Evolutionary conservation across 2,797 vertebrate species (phyloP), one percentile per base, ranked within the genome.

Genomic region (Cyprinodon diabolis): DNA sequence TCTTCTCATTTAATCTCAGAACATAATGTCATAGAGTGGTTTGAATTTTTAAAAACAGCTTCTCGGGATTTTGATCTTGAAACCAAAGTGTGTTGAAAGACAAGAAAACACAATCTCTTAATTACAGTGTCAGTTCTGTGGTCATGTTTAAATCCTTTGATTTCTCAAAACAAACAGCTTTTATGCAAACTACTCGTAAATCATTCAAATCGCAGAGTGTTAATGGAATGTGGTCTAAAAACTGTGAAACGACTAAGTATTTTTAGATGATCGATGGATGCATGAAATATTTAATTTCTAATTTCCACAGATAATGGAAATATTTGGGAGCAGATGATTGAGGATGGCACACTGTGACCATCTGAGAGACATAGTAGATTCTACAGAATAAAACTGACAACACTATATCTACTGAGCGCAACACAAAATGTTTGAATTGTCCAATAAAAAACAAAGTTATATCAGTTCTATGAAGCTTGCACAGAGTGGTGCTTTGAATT

Each of bases 261-360:
- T 93, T 92, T 90, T 87, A 90, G 90, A 94, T 93, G 93, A 94
- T 86, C 68, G 65, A 92, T 90, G 87, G 68, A 55, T 14, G 51
- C 65, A 87, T 93, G 71, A 93, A 94, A 91, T 92, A 94, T 95
- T 93, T 65, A 94, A 68, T 90, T 86, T 86, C 84, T 93, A 84
- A 94, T 93, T 89, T 92, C 86, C 91, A 86, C 85, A 83, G 84
- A 89, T 92, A 91, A 90, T 92, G 87, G 86, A 87, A 89, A 84
- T 77, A 86, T 90, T 89, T 90, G 66, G 85, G 23, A 68, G 68
- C 40, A 10, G 43, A 75, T 81, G 74, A 88, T 77, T 80, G 72
- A 90, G 74, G 87, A 84, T 52, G 14, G 79, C 66, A 49, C 69
- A 56, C 14, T 15, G 55, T 58, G 23, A 58, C 69, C 47, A 57